Evolutionary conservation across 2,797 vertebrate species (phyloP), one percentile per base, ranked within the genome.

Genomic region (Thunnus albacares): DNA sequence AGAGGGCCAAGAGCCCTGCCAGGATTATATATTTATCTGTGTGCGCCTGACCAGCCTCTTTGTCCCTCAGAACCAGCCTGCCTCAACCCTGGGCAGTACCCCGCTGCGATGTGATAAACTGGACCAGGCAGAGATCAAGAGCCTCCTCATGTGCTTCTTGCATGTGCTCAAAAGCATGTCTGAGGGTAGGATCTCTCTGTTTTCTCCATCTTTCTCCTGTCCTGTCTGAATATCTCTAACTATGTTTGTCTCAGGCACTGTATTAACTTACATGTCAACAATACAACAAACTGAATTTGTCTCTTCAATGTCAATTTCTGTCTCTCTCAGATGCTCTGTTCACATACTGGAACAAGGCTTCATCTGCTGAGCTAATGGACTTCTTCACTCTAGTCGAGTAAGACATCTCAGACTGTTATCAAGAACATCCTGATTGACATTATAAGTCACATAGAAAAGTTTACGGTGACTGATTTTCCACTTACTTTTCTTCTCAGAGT

Each of bases 121-220:
- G 85, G 98, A 99, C 80, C 98, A 99, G 90, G 91, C 95, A 1
- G 98, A 99, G 93, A 98, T 99, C 88, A 98, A 97, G 93, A 99
- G 96, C 82, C 94, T 99, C 53, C 96, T 99, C 75, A 98, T 99
- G 98, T 99, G 98, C 91, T 99, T 99, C 86, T 94, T 99, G 41
- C 97, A 99, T 61, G 96, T 99, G 79, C 95, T 99, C 63, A 99
- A 98, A 95, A 99, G 96, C 96, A 99, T 99, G 98, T 99, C 98
- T 80, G 98, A 99, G 4, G 98, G 98, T 99, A 96, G 81, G 64
- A 13, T 30, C 33, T 70, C 52, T 28, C 41, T 35, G 24, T 41
- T 41, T 30, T 52, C 18, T 45, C 10, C 30, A 10, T 26, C 9
- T 41, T 8, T 24, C 53, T 18, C 28, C 26, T 38, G 17, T 7